Percentiles rank a stretch among this genome's conserved stretches.
Conservation (phyloP, 2,888 invertebrate species). For the Lordiphosa fenestrarum region DNA sequence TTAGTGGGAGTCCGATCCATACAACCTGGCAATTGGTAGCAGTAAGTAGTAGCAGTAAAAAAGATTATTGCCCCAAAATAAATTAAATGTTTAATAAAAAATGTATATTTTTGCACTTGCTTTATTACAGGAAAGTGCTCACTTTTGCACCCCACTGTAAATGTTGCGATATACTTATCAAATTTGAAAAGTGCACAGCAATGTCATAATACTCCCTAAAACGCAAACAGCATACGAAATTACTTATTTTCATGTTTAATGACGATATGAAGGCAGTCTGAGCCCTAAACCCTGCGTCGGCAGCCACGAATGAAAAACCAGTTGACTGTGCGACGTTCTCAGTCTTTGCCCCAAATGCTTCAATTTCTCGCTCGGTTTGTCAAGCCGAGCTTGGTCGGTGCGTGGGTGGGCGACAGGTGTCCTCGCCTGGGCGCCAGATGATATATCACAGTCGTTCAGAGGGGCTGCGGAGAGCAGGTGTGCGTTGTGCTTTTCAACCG, state of each 20-base stretch:
- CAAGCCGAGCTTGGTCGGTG: conserved; percentile 27
- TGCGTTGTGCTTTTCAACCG: conserved; percentile 36
- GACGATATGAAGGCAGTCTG: conserved; percentile 5
- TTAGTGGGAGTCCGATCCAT: no score
- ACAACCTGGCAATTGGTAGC: no score
- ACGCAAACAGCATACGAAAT: background rate
- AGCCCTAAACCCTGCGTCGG: background rate
- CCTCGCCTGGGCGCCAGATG: conserved; percentile 28
- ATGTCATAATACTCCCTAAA: no score
- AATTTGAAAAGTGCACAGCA: no score
- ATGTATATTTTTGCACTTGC: no score
- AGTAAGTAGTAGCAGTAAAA: no score
- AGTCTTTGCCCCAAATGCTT: conserved; percentile 32
- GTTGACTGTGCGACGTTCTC: conserved; percentile 32
- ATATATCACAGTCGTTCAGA: conserved; percentile 47
- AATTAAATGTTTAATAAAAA: no score
- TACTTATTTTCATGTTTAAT: conserved; percentile 21
- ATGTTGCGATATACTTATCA: no score
- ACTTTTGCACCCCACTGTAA: no score
- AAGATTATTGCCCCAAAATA: no score
- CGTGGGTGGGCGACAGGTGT: conserved; percentile 39
- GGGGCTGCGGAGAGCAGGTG: conserved; percentile 30
- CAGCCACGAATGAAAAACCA: conserved; percentile 34
- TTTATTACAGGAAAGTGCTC: no score
- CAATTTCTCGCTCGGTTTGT: conserved; percentile 40